Base-by-base conservation (phyloP, 1,140 invertebrate species). In the Ooceraea biroi region DNA sequence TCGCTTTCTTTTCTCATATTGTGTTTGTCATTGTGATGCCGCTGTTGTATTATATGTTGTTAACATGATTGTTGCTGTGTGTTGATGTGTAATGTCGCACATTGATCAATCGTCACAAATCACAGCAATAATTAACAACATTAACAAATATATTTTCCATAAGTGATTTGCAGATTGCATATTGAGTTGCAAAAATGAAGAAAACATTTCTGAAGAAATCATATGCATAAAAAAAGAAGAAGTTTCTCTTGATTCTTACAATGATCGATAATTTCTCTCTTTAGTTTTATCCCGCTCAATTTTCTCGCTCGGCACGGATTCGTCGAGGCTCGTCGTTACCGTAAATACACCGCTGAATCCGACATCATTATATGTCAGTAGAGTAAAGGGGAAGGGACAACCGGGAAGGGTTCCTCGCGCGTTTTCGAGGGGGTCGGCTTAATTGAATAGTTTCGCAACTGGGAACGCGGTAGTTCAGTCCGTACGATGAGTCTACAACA, bases 371-470 rank as follows among this genome's bases (percentile, higher is more conserved):
- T 80, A 58, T 17, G 48, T 30, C 22, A 30, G 58, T 55, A n/a
- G n/a, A 3, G n/a, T 63, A 77, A 77, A 50, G 46, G 60, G 46
- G 19, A 50, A 76, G 44, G 41, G 41, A 63, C 11, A 48, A 41
- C 14, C 25, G 63, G 30, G 63, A 63, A 50, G 36, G 52, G 65
- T 66, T 63, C 8, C 68, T 80, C 73, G 12, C 44, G 44, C 44
- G n/a, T 55, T 72, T 71, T 27, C 36, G 36, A 36, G 52, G 58
- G 41, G 78, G 84, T 52, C 69, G 52, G 83, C 63, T 80, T 89
- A 89, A 89, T 89, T 78, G 83, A 87, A 82, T 83, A 87, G 74
- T 83, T 84, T 72, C 61, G 50, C 11, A 30, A 84, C 19, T 44
- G 58, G 8, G 36, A 65, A 78, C 58, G 58, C 72, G 19, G 27